phyloP scores from a whole-genome alignment of 2,113 vertebrate species.

The Tachysurus fulvidraco region DNA sequence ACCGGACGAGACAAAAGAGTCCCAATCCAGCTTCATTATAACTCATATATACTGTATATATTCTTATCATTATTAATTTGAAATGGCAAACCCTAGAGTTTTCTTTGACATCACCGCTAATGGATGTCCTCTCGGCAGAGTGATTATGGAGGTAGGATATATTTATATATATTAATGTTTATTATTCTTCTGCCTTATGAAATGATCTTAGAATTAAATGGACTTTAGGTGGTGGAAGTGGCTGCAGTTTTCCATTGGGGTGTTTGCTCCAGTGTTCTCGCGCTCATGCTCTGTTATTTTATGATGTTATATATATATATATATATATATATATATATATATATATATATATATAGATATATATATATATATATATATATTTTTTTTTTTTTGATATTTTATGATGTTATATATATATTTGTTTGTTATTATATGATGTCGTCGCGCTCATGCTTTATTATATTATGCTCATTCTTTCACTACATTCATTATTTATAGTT shows the following conservation, averaged over 20 bases:
- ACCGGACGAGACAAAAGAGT: constrained; percentile 8
- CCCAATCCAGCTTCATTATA: neutral
- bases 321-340: too few relatives aligned
- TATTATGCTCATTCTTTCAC: neutral
- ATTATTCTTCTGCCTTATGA: neutral
- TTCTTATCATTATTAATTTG: neutral
- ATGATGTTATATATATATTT: too few relatives aligned
- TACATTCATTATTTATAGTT: neutral
- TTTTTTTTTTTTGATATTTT: too few relatives aligned
- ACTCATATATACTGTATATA: neutral
- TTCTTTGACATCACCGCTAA: constrained; percentile 72
- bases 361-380: too few relatives aligned
- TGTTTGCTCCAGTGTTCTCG: neutral
- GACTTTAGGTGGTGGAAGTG: neutral
- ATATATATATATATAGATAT: too few relatives aligned
- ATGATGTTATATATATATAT: neutral
- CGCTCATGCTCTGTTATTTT: neutral
- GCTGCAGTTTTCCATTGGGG: constrained; percentile 23
- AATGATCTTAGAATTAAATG: neutral
- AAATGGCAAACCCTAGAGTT: constrained; percentile 68
- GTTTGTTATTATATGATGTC: neutral
- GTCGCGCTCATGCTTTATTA: neutral
- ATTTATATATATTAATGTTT: neutral
- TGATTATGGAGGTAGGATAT: constrained; percentile 77
- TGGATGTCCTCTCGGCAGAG: constrained; percentile 41